These are phyloP conservation scores for Centropyge bicolor DNA, from an alignment of 2,797 vertebrate species.

Conservation along the genomic window DNA sequence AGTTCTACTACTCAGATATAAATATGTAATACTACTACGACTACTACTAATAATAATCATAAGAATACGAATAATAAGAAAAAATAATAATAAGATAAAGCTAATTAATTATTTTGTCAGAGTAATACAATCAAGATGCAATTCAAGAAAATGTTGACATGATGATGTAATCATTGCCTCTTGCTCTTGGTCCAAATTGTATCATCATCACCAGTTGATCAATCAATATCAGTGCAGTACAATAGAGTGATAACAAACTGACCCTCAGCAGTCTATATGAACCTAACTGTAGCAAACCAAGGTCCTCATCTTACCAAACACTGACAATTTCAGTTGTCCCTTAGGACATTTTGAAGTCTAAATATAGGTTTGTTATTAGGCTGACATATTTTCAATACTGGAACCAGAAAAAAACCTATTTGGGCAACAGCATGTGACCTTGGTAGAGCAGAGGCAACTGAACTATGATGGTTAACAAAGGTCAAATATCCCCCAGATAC, in stretches of 20 bases:
- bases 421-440: not conserved
- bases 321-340: not conserved
- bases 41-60: too few relatives aligned
- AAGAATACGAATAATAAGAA: too few relatives aligned
- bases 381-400: not conserved
- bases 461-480: not conserved
- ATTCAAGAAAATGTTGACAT: not conserved
- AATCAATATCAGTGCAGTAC: slow-evolving; percentile 19
- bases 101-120: not conserved
- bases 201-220: not conserved
- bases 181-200: not conserved
- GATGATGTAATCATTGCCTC: not conserved
- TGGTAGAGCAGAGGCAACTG: not conserved
- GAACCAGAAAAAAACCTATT: not conserved
- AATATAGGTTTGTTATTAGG: not conserved
- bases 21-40: too few relatives aligned
- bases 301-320: not conserved
- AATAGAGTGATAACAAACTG: not conserved
- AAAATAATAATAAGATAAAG: too few relatives aligned
- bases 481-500: not conserved
- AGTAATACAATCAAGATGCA: not conserved
- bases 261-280: not conserved
- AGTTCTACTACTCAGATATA: not conserved
- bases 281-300: not conserved
- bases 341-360: not conserved